phyloP scores from a whole-genome alignment of 2,888 invertebrate species.

The Xanthorhoe designata region DNA sequence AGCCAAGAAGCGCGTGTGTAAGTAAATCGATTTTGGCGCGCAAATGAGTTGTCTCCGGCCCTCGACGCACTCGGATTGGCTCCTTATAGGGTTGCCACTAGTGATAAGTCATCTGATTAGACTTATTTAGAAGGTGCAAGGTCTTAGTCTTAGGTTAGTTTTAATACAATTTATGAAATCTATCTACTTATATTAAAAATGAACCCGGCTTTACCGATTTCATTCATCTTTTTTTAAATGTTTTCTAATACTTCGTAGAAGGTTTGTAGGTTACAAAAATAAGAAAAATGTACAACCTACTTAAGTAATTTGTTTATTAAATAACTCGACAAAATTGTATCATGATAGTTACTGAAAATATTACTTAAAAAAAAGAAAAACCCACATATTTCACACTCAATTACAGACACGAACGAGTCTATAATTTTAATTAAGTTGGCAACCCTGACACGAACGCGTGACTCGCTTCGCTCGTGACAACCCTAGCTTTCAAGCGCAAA shows the following conservation, averaged over 20 bases:
- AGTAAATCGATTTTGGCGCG: conserved; percentile 33
- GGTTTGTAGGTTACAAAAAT: too few species aligned
- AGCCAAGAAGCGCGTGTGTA: conserved; percentile 20
- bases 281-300: too few species aligned
- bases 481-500: conserved; percentile 1
- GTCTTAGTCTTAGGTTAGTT: too few species aligned
- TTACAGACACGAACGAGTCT: background rate
- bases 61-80: background rate
- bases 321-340: background rate
- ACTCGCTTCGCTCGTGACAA: background rate
- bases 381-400: background rate
- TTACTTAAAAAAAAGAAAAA: background rate
- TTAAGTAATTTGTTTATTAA: background rate
- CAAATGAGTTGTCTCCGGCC: conserved; percentile 29
- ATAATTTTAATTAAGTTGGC: background rate
- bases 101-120: too few species aligned
- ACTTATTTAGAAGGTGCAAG: too few species aligned
- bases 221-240: too few species aligned
- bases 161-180: too few species aligned
- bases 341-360: background rate
- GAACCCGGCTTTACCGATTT: too few species aligned
- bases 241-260: too few species aligned
- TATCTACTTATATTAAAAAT: too few species aligned
- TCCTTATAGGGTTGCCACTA: background rate
- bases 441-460: background rate